These are phyloP conservation scores for Saccostrea glomerata DNA, from an alignment of 1,140 invertebrate species.

Conservation along the genomic window DNA sequence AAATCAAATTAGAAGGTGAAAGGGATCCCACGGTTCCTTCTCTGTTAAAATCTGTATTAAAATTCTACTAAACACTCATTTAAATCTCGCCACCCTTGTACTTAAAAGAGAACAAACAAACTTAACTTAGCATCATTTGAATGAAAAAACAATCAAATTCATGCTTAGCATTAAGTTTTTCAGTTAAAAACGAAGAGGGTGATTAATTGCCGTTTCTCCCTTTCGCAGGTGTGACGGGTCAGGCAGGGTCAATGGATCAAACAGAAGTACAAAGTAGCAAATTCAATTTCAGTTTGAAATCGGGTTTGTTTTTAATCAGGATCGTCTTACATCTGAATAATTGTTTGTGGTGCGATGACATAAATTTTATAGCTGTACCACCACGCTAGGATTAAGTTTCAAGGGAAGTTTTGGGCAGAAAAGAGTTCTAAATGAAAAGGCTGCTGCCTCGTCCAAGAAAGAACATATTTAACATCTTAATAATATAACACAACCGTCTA, in stretches of 20 bases:
- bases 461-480: conserved; percentile 37
- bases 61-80: conserved; percentile 27
- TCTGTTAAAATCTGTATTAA: conserved; percentile 23
- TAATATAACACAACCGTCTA: background rate
- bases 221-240: conserved; percentile 31
- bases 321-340: conserved; percentile 34
- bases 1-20: conserved; percentile 22
- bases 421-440: conserved; percentile 4
- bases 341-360: conserved; percentile 35
- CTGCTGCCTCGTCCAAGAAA: background rate
- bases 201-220: background rate
- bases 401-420: conserved; percentile 1
- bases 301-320: conserved; percentile 35
- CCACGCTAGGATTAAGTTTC: conserved; percentile 15
- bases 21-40: conserved; percentile 17
- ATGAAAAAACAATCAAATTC: conserved; percentile 38
- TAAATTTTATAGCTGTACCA: conserved; percentile 32
- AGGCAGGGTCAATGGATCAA: background rate
- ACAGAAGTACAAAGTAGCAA: conserved; percentile 31
- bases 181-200: conserved; percentile 31
- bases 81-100: conserved; percentile 30
- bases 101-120: conserved; percentile 36
- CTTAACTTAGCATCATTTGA: conserved; percentile 29
- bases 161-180: conserved; percentile 32
- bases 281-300: conserved; percentile 37